Base-by-base conservation (phyloP, 2,888 invertebrate species). In the Vannuccia rotundouncinata region DNA sequence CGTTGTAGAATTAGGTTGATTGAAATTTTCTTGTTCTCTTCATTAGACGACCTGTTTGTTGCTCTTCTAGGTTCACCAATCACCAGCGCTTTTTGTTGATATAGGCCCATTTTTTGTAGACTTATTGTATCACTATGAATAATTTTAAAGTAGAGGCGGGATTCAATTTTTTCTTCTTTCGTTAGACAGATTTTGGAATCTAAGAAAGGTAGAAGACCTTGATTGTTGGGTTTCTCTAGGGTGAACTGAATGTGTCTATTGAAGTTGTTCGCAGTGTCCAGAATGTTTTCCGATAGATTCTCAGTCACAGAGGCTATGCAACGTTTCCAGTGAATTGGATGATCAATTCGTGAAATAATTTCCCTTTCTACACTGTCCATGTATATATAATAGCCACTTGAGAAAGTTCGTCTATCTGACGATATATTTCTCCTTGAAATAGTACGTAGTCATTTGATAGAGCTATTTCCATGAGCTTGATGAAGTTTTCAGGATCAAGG, bases 351-450 rank as follows among this genome's bases (percentile, higher is more conserved):
- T 10, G 45, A 45, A 66, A 66, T 5, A 22, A 66, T 66, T 5
- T 66, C 22, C 25, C 66, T 66, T 66, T 66, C 66, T 22, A 66
- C 25, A 66, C 66, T 66, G 25, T 66, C 66, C 66, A 66, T 66
- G 22, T 66, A 66, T 66, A 45, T 10, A 66, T 66, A 66, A 66
- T 66, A n/a, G 66, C 66, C 66, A 66, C 66, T 22, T 66, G 66
- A 2, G 66, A 66, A 22, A 66, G 66, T n/a, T 27, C 66, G 10
- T 66, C 17, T 66, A n/a, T 45, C 45, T 45, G 45, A 2, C 66
- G 25, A 66, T 66, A 66, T 66, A 27, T 66, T 66, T 66, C 17
- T 66, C 66, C 66, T 66, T 66, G 66, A 27, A 66, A 66, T 66
- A 66, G 66, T 22, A 66, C 66, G 25, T 66, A 66, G 25, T 66